Conservation (phyloP, 2,113 vertebrate genomes). For the Microcebus griseorufus region DNA sequence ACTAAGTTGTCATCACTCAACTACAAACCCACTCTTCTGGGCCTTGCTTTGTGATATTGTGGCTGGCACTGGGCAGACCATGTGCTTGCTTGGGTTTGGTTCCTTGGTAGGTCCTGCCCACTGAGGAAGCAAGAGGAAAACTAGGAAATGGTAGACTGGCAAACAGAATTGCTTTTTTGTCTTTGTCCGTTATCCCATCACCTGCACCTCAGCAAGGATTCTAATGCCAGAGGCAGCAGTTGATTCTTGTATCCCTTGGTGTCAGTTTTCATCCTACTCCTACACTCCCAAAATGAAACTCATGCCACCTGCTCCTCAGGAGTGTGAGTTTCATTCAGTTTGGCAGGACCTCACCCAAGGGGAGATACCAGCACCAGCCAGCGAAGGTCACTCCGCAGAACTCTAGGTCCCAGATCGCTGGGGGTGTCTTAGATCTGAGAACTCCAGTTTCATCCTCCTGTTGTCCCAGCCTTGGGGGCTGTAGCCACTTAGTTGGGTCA, state of each 20-base stretch:
- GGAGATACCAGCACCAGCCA: background rate
- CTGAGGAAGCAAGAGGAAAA: background rate
- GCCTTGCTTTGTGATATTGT: background rate
- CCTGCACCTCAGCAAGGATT: background rate
- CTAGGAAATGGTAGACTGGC: background rate
- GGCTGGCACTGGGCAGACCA: background rate
- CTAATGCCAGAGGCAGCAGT: background rate
- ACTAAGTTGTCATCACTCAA: background rate
- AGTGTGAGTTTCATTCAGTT: background rate
- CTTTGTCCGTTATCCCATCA: background rate
- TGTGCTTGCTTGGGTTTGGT: background rate
- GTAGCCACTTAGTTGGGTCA: background rate
- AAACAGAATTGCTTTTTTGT: background rate
- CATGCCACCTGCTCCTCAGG: background rate
- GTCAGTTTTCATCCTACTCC: background rate
- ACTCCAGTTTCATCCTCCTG: background rate
- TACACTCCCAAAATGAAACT: background rate
- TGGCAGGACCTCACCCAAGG: background rate
- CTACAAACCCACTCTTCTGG: background rate
- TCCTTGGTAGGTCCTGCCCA: background rate
- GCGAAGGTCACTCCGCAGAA: slow-evolving; percentile 16
- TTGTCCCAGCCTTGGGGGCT: background rate
- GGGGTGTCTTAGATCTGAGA: background rate
- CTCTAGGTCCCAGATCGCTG: background rate
- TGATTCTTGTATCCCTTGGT: background rate